Percentiles rank a stretch among this genome's conserved stretches.
Conservation (phyloP, 1,140 invertebrate genomes). For the Nebria ingens region DNA sequence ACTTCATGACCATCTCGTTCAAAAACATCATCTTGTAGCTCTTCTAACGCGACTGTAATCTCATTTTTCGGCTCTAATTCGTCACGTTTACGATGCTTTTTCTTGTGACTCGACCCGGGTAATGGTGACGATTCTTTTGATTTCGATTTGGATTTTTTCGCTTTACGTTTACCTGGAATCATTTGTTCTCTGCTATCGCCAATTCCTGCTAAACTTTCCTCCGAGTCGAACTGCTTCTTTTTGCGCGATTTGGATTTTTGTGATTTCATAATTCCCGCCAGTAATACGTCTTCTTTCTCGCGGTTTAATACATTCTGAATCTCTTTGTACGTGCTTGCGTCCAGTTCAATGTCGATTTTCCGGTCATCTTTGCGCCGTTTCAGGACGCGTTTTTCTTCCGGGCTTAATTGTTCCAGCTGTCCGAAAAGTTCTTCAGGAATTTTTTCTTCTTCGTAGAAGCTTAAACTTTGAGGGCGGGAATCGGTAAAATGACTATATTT, state of each 20-base stretch:
- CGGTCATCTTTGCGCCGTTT: conserved; percentile 26
- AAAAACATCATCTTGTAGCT: conserved; percentile 34
- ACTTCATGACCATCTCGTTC: conserved; percentile 27
- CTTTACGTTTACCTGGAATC: conserved; percentile 32
- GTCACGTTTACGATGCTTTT: conserved; percentile 27
- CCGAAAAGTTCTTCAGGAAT: conserved; percentile 33
- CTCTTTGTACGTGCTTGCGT: conserved; percentile 30
- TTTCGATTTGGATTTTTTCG: conserved; percentile 29
- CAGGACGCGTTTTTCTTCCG: conserved; percentile 31
- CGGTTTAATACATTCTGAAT: conserved; percentile 29
- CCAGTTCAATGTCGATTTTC: conserved; percentile 27
- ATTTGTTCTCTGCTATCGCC: conserved; percentile 35
- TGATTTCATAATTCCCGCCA: conserved; percentile 20
- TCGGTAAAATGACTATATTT: conserved; percentile 32
- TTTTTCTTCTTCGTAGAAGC: conserved; percentile 34
- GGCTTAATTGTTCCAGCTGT: conserved; percentile 32
- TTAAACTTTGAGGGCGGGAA: conserved; percentile 33
- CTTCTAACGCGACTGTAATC: conserved; percentile 30
- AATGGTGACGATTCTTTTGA: conserved; percentile 26
- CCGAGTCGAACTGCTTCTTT: conserved; percentile 23
- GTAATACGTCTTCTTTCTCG: conserved; percentile 27
- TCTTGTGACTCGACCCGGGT: conserved; percentile 19
- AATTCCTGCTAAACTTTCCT: conserved; percentile 26
- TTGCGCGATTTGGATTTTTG: conserved; percentile 29
- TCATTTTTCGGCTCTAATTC: conserved; percentile 22